Conservation (phyloP, 2,113 vertebrate genomes). For the Balaeniceps rex region DNA sequence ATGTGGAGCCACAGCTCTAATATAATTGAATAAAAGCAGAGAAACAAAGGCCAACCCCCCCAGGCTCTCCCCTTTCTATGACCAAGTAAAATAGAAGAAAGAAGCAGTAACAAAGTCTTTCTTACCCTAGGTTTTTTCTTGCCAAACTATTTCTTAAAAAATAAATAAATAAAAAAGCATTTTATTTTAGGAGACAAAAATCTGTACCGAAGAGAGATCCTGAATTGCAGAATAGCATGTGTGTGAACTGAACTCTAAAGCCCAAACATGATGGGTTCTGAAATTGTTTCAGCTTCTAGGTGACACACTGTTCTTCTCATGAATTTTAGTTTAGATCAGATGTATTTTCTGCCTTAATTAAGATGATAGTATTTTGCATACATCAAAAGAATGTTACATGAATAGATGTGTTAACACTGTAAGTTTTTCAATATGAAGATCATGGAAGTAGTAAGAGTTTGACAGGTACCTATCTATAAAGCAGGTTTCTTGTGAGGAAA, state of each 20-base stretch:
- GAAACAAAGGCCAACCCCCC: background rate
- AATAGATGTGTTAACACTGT: background rate
- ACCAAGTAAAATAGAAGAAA: background rate
- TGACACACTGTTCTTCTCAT: background rate
- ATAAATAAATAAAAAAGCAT: background rate
- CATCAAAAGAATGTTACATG: background rate
- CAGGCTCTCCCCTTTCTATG: background rate
- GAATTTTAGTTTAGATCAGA: background rate
- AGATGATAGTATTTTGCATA: background rate
- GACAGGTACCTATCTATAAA: background rate
- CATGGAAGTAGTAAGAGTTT: background rate
- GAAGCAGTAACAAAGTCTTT: background rate
- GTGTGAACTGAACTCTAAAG: background rate
- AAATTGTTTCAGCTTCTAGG: background rate
- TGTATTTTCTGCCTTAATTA: background rate
- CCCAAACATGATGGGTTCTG: background rate
- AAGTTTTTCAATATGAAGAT: background rate
- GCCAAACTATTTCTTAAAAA: background rate
- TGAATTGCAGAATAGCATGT: background rate
- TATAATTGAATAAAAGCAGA: conserved; percentile 21
- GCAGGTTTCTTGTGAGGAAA: background rate
- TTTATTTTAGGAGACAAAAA: background rate
- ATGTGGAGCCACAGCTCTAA: background rate
- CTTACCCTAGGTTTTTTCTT: background rate
- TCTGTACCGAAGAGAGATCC: background rate